Base-by-base conservation (phyloP, 2,113 vertebrate species). In the Leucopsar rothschildi region DNA sequence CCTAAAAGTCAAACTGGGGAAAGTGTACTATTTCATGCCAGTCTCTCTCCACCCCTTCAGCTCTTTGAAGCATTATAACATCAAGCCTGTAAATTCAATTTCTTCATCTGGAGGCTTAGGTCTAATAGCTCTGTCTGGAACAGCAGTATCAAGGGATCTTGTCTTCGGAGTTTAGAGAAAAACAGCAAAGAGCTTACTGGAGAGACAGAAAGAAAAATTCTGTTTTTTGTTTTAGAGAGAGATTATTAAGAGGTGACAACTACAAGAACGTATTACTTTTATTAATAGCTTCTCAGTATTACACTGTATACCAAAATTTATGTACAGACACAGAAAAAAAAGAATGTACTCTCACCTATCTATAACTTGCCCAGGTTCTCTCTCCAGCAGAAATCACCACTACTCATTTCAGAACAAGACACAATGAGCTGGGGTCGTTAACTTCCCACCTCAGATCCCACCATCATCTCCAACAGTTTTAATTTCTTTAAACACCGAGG, bases 81-180 rank as follows among this genome's bases (percentile, higher is more conserved):
- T 60, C 1, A 9, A 94, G 93, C 37, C 85, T 82, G 60, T 75
- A 88, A 94, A 94, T 93, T 94, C 52, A 92, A 86, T 93, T 95
- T 83, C 72, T 92, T 5, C 50, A 80, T 96, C 90, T 93, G 88
- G 71, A 93, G 68, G 56, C 90, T 88, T 63, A 81, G 76, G 64
- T 44, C 44, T 95, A 95, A 96, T 92, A 94, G 93, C 80, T 93
- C 76, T 88, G 94, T 88, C 95, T 94, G 96, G 76, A 93, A 92
- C 90, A 94, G 35, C 47, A 90, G 64, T 94, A 86, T 64, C 91
- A 86, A 89, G 92, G 86, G 89, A 84, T 28, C 52, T 31, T 60
- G 35, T 75, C 72, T 90, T 82, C 50, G 86, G 73, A 85, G 71
- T 65, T 90, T 73, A 88, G 55, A 85, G 35, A 59, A 93, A 93